Percentiles rank a stretch among this genome's conserved stretches.
Evolutionary conservation across 64 coral and sea anemone species (phyloP).

Genomic region (Stichodactyla mertensii): DNA sequence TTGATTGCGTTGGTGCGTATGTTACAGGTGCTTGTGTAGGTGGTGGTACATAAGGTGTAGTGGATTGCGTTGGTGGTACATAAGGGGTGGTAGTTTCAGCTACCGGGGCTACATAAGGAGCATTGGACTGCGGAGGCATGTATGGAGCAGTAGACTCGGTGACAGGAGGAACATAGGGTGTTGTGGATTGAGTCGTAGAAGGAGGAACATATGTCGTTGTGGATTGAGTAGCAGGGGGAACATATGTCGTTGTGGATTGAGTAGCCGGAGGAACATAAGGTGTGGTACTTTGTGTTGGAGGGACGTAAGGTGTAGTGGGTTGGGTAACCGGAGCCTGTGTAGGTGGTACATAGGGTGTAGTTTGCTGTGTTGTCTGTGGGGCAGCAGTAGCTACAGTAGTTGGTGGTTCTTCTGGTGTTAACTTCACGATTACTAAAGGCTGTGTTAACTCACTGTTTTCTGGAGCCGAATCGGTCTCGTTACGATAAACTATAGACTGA

Average conservation of each 20-base stretch:
- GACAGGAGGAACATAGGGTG: neutral
- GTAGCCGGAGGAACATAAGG: neutral
- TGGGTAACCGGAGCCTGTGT: neutral
- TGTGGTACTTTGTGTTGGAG: neutral
- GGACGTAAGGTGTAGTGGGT: neutral
- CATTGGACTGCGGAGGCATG: neutral
- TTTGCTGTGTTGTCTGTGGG: neutral
- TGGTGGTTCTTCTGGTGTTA: neutral
- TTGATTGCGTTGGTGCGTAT: conserved; percentile 7
- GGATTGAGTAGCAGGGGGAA: neutral
- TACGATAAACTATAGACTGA: conserved; percentile 9
- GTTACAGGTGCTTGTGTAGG: neutral
- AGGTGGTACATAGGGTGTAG: neutral
- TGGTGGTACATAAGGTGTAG: conserved; percentile 2
- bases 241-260: neutral
- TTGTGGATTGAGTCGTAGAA: neutral
- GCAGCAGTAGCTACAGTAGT: neutral
- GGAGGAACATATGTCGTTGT: neutral
- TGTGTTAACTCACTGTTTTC: neutral
- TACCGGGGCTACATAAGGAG: too few relatives aligned
- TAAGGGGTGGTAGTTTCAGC: neutral
- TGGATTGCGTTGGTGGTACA: neutral
- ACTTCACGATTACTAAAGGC: neutral
- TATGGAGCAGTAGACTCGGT: neutral
- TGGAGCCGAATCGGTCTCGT: neutral